Evolutionary conservation across 1,140 invertebrate genomes (phyloP).

Genomic region (Sycophaga agraensis): DNA sequence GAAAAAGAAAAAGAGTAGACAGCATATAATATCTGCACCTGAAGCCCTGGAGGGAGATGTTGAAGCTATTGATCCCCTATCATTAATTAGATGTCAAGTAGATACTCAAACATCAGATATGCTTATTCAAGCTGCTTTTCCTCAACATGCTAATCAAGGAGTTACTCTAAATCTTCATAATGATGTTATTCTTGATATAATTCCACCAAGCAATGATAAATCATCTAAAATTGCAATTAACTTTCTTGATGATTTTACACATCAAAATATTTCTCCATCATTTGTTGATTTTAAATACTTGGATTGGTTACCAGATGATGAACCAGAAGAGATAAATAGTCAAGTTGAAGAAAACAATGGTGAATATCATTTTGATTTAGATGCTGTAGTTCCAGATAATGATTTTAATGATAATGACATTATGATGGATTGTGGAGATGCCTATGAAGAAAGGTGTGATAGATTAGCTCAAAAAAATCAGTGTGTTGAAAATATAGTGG

Average conservation of each 20-base stretch:
- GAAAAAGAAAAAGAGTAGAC: slow-evolving; percentile 40
- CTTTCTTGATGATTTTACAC: slow-evolving; percentile 24
- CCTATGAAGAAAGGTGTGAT: slow-evolving; percentile 28
- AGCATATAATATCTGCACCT: slow-evolving; percentile 43
- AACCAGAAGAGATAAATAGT: slow-evolving; percentile 31
- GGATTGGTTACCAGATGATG: slow-evolving; percentile 39
- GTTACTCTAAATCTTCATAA: slow-evolving; percentile 38
- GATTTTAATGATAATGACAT: slow-evolving; percentile 17
- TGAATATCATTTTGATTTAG: slow-evolving; percentile 46
- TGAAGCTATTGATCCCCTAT: slow-evolving; percentile 43
- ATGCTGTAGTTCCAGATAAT: slow-evolving; percentile 41
- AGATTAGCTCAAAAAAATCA: slow-evolving; percentile 21
- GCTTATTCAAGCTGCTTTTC: slow-evolving; percentile 43
- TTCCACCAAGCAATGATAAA: slow-evolving; percentile 2
- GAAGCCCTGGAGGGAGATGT: slow-evolving; percentile 53
- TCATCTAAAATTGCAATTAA: background rate
- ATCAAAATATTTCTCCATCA: slow-evolving; percentile 33
- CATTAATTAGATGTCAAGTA: slow-evolving; percentile 37
- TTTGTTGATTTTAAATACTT: slow-evolving; percentile 42
- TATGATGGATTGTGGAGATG: slow-evolving; percentile 32
- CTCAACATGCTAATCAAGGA: slow-evolving; percentile 39
- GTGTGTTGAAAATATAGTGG: slow-evolving; percentile 34
- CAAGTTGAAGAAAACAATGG: slow-evolving; percentile 22
- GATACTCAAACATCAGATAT: slow-evolving; percentile 49
- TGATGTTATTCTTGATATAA: slow-evolving; percentile 36